These are phyloP conservation scores for Ficedula albicollis DNA, from an alignment of 2,797 vertebrate species.

Conservation along the genomic window DNA sequence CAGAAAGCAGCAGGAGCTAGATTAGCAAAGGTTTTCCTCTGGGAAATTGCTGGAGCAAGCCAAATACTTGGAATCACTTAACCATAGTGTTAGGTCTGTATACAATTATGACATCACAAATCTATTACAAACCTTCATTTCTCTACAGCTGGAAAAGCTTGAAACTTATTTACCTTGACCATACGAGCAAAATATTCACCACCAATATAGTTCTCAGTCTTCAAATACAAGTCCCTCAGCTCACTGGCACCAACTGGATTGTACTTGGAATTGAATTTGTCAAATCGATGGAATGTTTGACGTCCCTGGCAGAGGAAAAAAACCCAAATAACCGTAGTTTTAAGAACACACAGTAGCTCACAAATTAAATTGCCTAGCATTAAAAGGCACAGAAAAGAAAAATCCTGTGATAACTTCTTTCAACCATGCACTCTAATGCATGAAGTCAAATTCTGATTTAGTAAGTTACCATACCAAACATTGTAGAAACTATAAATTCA, in stretches of 20 bases:
- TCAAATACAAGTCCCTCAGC: conserved; percentile 93
- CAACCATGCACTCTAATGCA: neutral
- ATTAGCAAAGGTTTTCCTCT: neutral
- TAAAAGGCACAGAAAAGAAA: neutral
- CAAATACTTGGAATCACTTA: neutral
- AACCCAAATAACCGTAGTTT: neutral
- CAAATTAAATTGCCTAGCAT: neutral
- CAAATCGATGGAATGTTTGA: conserved; percentile 97
- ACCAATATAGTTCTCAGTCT: conserved; percentile 91
- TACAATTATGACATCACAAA: neutral
- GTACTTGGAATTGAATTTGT: conserved; percentile 99
- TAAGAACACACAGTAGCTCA: neutral
- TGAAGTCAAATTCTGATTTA: neutral
- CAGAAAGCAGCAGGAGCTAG: neutral
- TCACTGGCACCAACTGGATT: conserved; percentile 97
- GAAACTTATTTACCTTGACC: conserved; percentile 84
- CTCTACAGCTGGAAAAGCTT: neutral
- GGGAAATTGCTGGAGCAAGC: neutral
- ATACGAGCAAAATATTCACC: conserved; percentile 97
- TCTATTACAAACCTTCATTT: neutral
- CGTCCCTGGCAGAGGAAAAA: conserved; percentile 80
- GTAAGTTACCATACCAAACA: neutral
- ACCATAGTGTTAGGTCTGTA: neutral
- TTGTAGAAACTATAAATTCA: neutral
- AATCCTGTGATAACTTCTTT: neutral